phyloP scores from a whole-genome alignment of 2,113 vertebrate genomes.

The Oreotrochilus melanogaster region DNA sequence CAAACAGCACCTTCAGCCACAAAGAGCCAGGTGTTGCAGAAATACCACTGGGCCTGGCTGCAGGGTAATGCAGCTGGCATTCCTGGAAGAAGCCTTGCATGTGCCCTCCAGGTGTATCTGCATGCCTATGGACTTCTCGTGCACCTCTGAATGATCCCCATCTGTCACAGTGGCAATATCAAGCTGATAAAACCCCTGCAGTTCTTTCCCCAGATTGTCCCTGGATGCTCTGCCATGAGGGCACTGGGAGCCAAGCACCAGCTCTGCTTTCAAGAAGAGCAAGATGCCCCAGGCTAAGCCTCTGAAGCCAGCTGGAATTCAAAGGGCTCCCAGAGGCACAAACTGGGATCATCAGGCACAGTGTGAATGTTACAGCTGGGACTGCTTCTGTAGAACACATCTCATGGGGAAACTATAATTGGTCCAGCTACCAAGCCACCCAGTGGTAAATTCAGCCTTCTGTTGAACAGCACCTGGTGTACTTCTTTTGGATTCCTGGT shows the following conservation, averaged over 20 bases:
- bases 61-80: background rate
- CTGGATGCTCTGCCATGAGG: background rate
- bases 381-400: background rate
- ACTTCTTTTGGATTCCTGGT: background rate
- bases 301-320: background rate
- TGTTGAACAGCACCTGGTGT: background rate
- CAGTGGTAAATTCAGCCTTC: background rate
- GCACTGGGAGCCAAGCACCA: background rate
- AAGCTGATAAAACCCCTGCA: background rate
- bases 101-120: background rate
- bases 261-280: background rate
- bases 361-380: fast-evolving
- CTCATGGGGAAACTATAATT: fast-evolving
- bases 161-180: background rate
- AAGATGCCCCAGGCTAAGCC: background rate
- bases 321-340: background rate
- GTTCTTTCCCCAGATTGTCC: background rate
- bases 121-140: background rate
- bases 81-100: background rate
- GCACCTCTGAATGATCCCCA: background rate
- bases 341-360: background rate
- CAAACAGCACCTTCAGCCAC: background rate
- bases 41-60: background rate
- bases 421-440: background rate
- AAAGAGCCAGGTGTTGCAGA: background rate